Evolutionary conservation across 2,113 vertebrate genomes (phyloP).

Genomic region (Catagonus wagneri): DNA sequence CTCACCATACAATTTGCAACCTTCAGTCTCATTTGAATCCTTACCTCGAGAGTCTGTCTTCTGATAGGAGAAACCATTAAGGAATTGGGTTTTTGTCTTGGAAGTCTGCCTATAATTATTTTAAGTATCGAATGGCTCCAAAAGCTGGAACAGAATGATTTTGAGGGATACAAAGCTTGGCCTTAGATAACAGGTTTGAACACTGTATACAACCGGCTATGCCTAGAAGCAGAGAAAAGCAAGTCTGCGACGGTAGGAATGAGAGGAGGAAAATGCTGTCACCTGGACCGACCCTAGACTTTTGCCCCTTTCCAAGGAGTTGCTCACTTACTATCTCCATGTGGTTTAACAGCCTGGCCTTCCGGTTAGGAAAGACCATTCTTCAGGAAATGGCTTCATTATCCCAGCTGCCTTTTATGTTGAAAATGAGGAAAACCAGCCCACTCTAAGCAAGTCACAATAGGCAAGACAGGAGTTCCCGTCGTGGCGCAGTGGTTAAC

Average conservation of each 20-base stretch:
- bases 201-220: no score
- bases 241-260: rapidly evolving
- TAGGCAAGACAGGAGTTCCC: no score
- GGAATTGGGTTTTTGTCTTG: slow-evolving; percentile 42
- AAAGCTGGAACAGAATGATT: slow-evolving; percentile 13
- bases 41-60: slow-evolving; percentile 58
- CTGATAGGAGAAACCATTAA: slow-evolving; percentile 32
- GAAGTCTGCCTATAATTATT: slow-evolving; percentile 61
- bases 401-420: slow-evolving; percentile 38
- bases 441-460: background rate
- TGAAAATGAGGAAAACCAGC: slow-evolving; percentile 46
- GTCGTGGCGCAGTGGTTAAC: no score
- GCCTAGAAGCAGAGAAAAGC: background rate
- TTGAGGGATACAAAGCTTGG: background rate
- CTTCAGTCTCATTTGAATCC: slow-evolving; percentile 50
- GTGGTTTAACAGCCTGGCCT: background rate
- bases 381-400: background rate
- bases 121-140: slow-evolving; percentile 48
- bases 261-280: background rate
- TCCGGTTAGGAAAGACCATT: slow-evolving; percentile 34
- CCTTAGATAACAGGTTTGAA: background rate
- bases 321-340: background rate
- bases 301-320: background rate
- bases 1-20: slow-evolving; percentile 5
- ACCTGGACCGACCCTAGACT: background rate